These are phyloP conservation scores for Brienomyrus longianalis DNA, from an alignment of 2,113 vertebrate species.

Conservation along the genomic window DNA sequence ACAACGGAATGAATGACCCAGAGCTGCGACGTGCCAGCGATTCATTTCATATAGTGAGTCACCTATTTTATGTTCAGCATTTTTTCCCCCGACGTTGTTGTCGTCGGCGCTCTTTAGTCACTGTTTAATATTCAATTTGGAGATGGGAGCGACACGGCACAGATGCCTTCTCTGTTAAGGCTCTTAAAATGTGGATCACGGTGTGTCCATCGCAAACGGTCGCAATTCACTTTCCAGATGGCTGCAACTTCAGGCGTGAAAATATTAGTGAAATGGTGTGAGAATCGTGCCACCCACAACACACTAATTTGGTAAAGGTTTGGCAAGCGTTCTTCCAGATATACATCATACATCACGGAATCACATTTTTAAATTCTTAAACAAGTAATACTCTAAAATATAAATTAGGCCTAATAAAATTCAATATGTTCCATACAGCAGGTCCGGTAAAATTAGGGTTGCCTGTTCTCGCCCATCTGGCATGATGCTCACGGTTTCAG, in stretches of 20 bases:
- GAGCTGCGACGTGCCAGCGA: neutral
- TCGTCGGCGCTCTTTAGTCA: neutral
- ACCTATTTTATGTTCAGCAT: neutral
- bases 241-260: neutral
- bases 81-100: neutral
- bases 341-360: neutral
- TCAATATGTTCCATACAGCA: neutral
- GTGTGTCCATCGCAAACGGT: neutral
- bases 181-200: neutral
- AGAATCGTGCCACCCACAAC: neutral
- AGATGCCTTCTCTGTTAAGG: neutral
- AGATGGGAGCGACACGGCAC: neutral
- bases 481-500: no score
- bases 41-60: neutral
- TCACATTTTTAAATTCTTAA: neutral
- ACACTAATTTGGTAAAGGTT: neutral
- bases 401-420: neutral
- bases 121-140: constrained; percentile 10
- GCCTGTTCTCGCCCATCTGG: neutral
- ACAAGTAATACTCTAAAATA: neutral
- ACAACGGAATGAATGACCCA: neutral
- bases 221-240: neutral
- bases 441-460: neutral
- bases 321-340: neutral
- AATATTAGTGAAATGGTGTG: neutral